Evolutionary conservation across 2,113 vertebrate species (phyloP).

Genomic region (Psittacula cyanocephala): DNA sequence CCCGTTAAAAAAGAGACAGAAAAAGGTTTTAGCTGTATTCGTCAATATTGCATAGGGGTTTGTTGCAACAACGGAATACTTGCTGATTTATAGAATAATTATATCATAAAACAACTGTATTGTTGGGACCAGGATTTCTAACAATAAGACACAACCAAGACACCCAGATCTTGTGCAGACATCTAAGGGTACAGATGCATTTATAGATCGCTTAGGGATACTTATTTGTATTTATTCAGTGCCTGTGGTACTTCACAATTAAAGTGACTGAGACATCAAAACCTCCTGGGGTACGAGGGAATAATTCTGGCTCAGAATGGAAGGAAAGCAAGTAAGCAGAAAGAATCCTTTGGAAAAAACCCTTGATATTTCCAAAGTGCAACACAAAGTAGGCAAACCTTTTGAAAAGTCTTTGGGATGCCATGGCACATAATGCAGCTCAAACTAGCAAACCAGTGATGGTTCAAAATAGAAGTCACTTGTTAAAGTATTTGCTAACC

Average conservation of each 20-base stretch:
- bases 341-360: background rate
- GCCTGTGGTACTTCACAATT: background rate
- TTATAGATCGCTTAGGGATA: background rate
- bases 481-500: background rate
- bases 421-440: background rate
- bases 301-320: background rate
- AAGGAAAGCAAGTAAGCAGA: background rate
- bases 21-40: background rate
- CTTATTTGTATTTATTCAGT: conserved; percentile 2
- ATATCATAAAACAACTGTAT: background rate
- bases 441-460: background rate
- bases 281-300: background rate
- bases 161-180: background rate
- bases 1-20: background rate
- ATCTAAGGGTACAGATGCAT: background rate
- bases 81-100: background rate
- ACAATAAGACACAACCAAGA: background rate
- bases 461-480: background rate
- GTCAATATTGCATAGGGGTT: background rate
- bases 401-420: background rate
- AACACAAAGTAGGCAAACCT: background rate
- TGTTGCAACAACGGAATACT: background rate
- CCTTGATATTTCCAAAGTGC: background rate
- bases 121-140: background rate
- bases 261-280: background rate